Evolutionary conservation across 1,140 invertebrate species (phyloP), one percentile per base, ranked within the genome.

Genomic region (Drosophila sp.): DNA sequence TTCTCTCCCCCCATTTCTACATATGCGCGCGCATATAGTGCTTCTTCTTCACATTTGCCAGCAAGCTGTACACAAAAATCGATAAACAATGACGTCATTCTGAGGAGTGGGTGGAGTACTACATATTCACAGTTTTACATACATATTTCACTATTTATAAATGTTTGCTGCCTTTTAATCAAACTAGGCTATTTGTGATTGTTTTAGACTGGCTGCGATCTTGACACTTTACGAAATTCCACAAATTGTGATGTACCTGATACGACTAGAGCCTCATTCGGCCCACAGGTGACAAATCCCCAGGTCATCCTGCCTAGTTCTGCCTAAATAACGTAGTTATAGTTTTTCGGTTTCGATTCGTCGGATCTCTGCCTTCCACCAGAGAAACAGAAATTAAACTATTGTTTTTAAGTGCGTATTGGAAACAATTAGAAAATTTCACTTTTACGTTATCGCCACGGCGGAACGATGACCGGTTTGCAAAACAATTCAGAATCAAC

Each of bases 251-350:
- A 47, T 92, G 95, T 94, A 98, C 98, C 98, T 93, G 98, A 99
- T 75, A 99, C 97, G 30, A 99, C 98, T 61, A 99, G 94, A 32
- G 98, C 98, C 93, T 99, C 98, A 92, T 99, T 99, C 2, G 98
- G 98, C 40, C 98, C 98, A 93, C 98, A 99, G 70, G 97, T 98
- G 70, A 99, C 98, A 93, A 99, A 99, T 89, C 98, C 98, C 94
- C 96, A 97, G 82, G 95, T 95, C 97, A 97, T 98, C 23, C 30
- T 55, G 27, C 23, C 29, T 74, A 50, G 23, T 23, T 47, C 10
- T n/a, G 17, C n/a, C 44, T 30, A 38, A n/a, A 4, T 40, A 17
- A 6, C 7, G 33, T 30, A 56, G 60, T 44, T 44, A 7, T 5
- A 27, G 44, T 41, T 63, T 64, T 4, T 7, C 38, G 7, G 6